phyloP scores from a whole-genome alignment of 2,888 invertebrate genomes.

The Terebella lapidaria region DNA sequence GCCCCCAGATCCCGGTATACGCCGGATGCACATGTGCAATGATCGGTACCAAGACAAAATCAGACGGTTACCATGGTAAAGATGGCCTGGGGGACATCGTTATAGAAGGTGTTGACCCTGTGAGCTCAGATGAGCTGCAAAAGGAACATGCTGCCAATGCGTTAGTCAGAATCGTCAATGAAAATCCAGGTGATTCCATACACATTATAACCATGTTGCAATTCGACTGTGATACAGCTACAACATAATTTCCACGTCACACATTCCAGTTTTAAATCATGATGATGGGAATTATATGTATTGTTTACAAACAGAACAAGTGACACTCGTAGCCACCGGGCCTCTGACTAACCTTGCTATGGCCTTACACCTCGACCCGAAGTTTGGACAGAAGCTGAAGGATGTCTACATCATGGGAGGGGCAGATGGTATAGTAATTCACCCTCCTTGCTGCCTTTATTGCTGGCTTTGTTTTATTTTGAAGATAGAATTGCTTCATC shows the following conservation, averaged over 20 bases:
- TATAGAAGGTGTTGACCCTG: neutral
- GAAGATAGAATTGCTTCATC: too few species aligned
- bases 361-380: constrained; percentile 11
- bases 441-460: too few species aligned
- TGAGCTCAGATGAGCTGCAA: neutral
- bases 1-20: constrained; percentile 21
- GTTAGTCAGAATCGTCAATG: constrained; percentile 7
- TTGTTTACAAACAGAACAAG: too few species aligned
- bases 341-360: constrained; percentile 21
- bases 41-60: neutral
- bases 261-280: too few species aligned
- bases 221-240: too few species aligned
- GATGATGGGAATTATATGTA: too few species aligned
- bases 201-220: neutral
- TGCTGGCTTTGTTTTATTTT: too few species aligned
- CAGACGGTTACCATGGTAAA: constrained; percentile 9
- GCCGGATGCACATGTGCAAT: constrained; percentile 8
- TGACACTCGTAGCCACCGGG: constrained; percentile 16
- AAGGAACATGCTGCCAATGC: constrained; percentile 11
- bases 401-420: constrained; percentile 22
- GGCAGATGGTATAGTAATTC: too few species aligned
- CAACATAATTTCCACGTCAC: too few species aligned
- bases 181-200: constrained; percentile 4
- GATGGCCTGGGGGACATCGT: constrained; percentile 19
- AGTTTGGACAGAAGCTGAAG: constrained; percentile 14